Base-by-base conservation (phyloP, 2,888 invertebrate species). In the Steinernema scapterisci region DNA sequence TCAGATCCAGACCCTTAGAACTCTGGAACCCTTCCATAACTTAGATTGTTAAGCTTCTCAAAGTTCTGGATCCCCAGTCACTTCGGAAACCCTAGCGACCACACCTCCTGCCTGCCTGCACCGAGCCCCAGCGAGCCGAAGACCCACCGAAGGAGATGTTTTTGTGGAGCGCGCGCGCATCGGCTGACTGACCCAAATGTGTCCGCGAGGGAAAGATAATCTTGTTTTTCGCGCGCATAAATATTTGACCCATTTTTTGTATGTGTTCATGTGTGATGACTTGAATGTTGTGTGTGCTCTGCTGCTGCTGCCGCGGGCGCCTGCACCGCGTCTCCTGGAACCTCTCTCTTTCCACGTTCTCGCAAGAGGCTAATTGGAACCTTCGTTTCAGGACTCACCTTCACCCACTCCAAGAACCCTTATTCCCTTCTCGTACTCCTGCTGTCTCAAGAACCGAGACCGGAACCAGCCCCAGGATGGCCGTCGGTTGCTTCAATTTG, bases 151-250 rank as follows among this genome's bases (percentile, higher is more conserved):
- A 23, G 25, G 54, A 19, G 54, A 54, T 54, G 54, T 54, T 54
- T 54, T 54, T 54, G 54, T 54, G 54, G 54, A 54, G 54, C 54
- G 54, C 25, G 54, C 54, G 54, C 54, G 54, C 54, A 54, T 54
- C 54, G 54, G 13, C 54, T 54, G 54, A 54, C 54, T 85, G 51
- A 86, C 84, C 76, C 86, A 87, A 75, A 83, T 83, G 19, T 86
- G 86, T 70, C 85, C 86, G 16, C 78, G 86, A 72, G 84, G 85
- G 13, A 87, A 85, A 80, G 86, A 86, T 86, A 85, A 85, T 74
- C 87, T 85, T 86, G 79, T 46, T 74, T 31, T 45, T 45, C 19
- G n/a, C 45, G 25, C 21, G 75, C 46, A n/a, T 77, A 45, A 43
- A 51, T 73, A 46, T 72, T 72, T 31, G 73, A 48, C 31, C 31